These are phyloP conservation scores for Blastomussa wellsi DNA, from an alignment of 92 coral and sea anemone genomes.

Conservation along the genomic window DNA sequence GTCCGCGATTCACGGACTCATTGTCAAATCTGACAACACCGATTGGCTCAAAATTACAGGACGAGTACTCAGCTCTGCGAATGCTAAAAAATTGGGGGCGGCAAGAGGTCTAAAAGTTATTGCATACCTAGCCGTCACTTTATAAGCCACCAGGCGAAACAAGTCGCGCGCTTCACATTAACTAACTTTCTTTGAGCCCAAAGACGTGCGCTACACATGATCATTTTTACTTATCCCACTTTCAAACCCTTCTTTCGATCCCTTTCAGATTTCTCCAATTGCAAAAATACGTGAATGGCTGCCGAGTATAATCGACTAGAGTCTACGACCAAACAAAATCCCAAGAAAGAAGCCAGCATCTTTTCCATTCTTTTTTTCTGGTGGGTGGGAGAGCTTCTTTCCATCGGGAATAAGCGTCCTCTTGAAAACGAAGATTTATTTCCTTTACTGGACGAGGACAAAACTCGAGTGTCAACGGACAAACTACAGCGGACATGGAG, in stretches of 20 bases:
- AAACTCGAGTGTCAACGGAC: constrained; percentile 40
- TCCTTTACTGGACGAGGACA: constrained; percentile 28
- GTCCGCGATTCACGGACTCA: too few relatives aligned
- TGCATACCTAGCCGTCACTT: too few relatives aligned
- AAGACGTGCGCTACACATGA: too few relatives aligned
- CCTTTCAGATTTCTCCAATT: background rate
- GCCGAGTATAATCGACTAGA: background rate
- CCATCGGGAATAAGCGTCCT: constrained; percentile 44
- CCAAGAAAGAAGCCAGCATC: constrained; percentile 44
- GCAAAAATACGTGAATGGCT: background rate
- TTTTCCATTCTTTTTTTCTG: constrained; percentile 50
- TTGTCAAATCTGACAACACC: too few relatives aligned
- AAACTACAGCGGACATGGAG: constrained; percentile 42
- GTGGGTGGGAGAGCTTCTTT: constrained; percentile 54
- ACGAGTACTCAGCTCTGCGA: too few relatives aligned
- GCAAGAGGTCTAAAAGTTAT: too few relatives aligned
- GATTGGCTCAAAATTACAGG: too few relatives aligned
- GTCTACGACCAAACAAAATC: constrained; percentile 17
- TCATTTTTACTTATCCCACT: too few relatives aligned
- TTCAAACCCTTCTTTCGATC: background rate
- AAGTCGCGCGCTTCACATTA: too few relatives aligned
- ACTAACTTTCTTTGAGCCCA: too few relatives aligned
- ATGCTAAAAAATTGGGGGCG: too few relatives aligned
- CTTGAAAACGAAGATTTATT: constrained; percentile 21
- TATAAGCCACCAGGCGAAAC: too few relatives aligned